phyloP scores from a whole-genome alignment of 2,888 invertebrate species.

The Norana najaformis region DNA sequence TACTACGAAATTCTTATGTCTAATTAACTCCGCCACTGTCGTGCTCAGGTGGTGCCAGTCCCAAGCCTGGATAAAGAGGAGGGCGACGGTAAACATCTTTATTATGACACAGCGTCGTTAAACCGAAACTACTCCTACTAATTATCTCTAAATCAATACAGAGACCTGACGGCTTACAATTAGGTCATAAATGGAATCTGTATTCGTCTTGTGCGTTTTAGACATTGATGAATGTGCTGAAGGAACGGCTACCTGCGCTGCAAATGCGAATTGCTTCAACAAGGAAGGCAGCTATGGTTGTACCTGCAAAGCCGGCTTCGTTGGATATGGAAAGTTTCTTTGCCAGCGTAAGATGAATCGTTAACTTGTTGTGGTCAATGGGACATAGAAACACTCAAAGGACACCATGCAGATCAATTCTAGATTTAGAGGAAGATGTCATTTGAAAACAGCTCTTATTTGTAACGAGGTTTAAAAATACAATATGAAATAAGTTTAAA shows the following conservation, averaged over 20 bases:
- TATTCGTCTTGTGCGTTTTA: background rate
- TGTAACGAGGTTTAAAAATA: too few relatives aligned
- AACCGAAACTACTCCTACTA: too few relatives aligned
- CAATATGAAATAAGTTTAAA: too few relatives aligned
- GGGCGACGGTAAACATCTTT: too few relatives aligned
- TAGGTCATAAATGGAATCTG: background rate
- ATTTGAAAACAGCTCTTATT: too few relatives aligned
- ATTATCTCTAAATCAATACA: background rate
- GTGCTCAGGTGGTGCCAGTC: too few relatives aligned
- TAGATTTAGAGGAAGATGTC: too few relatives aligned
- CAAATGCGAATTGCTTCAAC: background rate
- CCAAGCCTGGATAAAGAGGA: too few relatives aligned
- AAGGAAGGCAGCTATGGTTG: background rate
- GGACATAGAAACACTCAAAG: background rate
- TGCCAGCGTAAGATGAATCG: background rate
- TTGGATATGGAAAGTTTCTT: background rate
- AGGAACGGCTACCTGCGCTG: background rate
- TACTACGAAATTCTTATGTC: too few relatives aligned
- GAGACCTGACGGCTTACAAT: background rate
- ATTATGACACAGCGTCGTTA: background rate
- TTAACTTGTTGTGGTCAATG: too few relatives aligned
- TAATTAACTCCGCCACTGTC: too few relatives aligned
- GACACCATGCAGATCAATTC: background rate
- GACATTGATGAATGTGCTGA: conserved; percentile 3
- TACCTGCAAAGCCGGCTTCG: background rate